Conservation (phyloP, 2,797 vertebrate genomes). For the Premnoplex brunnescens region DNA sequence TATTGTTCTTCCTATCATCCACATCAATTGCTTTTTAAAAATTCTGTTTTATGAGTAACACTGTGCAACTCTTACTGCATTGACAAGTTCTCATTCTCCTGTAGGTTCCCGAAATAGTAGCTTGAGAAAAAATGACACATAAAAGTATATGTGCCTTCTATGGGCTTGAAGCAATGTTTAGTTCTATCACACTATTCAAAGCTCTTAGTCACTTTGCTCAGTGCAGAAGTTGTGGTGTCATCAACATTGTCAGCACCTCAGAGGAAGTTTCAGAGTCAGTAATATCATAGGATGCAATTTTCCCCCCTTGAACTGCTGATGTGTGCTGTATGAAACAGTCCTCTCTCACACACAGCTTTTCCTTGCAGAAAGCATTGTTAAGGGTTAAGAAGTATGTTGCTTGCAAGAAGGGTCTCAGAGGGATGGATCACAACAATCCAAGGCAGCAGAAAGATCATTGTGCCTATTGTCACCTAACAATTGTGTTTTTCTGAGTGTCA, state of each 20-base stretch:
- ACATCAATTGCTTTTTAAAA: not conserved
- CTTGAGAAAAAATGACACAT: not conserved
- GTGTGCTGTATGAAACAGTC: not conserved
- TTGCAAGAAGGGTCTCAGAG: not conserved
- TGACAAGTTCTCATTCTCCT: not conserved
- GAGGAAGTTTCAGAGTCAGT: not conserved
- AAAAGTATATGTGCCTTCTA: not conserved
- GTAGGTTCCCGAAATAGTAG: not conserved
- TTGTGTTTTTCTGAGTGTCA: not conserved
- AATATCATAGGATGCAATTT: not conserved
- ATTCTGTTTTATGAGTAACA: not conserved
- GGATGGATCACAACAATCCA: not conserved
- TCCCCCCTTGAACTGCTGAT: not conserved
- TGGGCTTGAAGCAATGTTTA: not conserved
- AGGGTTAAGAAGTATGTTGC: not conserved
- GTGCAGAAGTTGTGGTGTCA: not conserved
- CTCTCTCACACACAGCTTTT: not conserved
- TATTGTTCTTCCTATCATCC: not conserved
- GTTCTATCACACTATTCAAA: not conserved
- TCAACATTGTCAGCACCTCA: not conserved
- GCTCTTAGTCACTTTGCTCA: not conserved
- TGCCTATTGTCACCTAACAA: accelerated
- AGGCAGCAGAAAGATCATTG: not conserved
- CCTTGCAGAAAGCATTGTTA: not conserved
- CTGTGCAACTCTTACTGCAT: not conserved